Conservation (phyloP, 64 coral and sea anemone species). For the Stylophora pistillata region DNA sequence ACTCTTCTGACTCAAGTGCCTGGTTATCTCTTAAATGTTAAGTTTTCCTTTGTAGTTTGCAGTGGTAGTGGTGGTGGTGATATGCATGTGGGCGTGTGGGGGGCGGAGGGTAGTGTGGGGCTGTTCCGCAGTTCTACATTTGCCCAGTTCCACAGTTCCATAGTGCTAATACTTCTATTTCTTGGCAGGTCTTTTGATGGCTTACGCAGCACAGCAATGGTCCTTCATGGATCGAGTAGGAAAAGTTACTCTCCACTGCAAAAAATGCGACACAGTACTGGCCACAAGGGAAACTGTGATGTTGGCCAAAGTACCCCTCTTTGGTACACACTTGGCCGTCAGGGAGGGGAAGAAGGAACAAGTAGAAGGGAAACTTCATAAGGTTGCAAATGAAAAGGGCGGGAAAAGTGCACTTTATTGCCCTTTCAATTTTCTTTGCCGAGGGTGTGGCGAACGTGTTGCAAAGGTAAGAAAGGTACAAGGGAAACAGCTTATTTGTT, state of each 20-base stretch:
- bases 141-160: too few relatives aligned
- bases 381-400: slow-evolving; percentile 22
- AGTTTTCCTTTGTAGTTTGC: too few relatives aligned
- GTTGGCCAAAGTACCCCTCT: slow-evolving; percentile 50
- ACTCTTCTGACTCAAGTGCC: too few relatives aligned
- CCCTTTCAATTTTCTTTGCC: slow-evolving; percentile 60
- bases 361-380: slow-evolving; percentile 25
- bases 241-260: neutral
- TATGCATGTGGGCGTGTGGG: too few relatives aligned
- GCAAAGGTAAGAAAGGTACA: slow-evolving; percentile 46
- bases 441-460: slow-evolving; percentile 16
- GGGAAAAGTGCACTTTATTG: slow-evolving; percentile 56
- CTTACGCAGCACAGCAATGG: neutral
- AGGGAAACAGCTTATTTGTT: slow-evolving; percentile 58
- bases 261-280: slow-evolving; percentile 24
- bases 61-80: too few relatives aligned
- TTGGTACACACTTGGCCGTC: slow-evolving; percentile 53
- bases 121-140: too few relatives aligned
- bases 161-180: neutral
- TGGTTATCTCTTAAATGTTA: too few relatives aligned
- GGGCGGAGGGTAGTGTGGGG: too few relatives aligned
- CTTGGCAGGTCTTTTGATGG: neutral
- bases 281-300: slow-evolving; percentile 54
- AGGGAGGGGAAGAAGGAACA: slow-evolving; percentile 15
- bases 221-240: neutral